These are phyloP conservation scores for Thumatha senex DNA, from an alignment of 2,888 invertebrate genomes.

Conservation along the genomic window DNA sequence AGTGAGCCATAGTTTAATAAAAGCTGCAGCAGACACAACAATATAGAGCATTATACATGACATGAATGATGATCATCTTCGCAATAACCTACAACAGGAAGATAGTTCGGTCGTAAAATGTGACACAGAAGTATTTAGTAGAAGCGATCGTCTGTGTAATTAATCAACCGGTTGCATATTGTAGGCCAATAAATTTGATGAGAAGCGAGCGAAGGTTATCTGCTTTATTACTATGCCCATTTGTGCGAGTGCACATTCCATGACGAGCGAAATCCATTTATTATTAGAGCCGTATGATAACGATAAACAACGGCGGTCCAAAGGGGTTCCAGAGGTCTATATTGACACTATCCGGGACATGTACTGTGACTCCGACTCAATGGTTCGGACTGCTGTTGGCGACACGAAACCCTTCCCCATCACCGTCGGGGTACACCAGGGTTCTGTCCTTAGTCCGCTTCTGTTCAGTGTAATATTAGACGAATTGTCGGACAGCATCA, in stretches of 20 bases:
- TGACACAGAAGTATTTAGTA: constrained; percentile 8
- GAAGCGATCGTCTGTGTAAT: constrained; percentile 34
- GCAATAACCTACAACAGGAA: constrained; percentile 29
- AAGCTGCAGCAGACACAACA: constrained; percentile 50
- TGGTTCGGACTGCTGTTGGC: no score
- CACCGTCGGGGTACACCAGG: no score
- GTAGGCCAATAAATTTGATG: constrained; percentile 55
- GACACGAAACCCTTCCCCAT: no score
- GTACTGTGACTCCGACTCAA: no score
- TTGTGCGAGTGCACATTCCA: constrained; percentile 56
- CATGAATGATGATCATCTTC: constrained; percentile 40
- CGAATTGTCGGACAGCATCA: no score
- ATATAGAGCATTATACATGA: constrained; percentile 38
- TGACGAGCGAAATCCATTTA: constrained; percentile 69
- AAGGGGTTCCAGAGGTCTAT: no score
- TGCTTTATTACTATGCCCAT: constrained; percentile 51
- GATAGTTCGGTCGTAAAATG: constrained; percentile 21
- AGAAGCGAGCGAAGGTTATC: constrained; percentile 65
- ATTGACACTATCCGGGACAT: no score
- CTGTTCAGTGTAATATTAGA: no score
- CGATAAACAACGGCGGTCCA: no score
- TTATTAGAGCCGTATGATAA: constrained; percentile 75
- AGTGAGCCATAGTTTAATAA: constrained; percentile 61
- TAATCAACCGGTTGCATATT: constrained; percentile 37
- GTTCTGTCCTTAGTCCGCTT: no score